Percentiles rank a stretch among this genome's conserved stretches.
phyloP scores from a whole-genome alignment of 2,113 vertebrate genomes.

The Vicugna pacos region DNA sequence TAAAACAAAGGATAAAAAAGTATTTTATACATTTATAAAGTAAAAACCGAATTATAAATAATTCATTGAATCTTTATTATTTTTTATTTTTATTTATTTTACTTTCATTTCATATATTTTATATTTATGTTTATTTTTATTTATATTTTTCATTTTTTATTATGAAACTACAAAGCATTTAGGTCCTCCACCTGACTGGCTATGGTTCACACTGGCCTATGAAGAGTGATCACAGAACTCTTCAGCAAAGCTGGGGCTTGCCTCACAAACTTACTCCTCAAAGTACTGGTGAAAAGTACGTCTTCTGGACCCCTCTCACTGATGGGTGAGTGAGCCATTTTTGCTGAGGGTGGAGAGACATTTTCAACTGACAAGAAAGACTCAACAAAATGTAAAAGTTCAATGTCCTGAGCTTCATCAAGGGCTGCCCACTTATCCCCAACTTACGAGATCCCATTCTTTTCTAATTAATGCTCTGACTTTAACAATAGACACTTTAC shows the following conservation, averaged over 20 bases:
- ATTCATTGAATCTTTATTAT: neutral
- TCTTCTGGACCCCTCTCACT: neutral
- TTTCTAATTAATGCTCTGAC: neutral
- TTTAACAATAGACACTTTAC: neutral
- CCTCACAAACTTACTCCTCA: neutral
- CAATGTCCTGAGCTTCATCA: neutral
- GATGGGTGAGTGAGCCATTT: neutral
- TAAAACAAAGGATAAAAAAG: neutral
- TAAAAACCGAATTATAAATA: conserved; percentile 31
- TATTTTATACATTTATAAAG: neutral
- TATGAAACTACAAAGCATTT: neutral
- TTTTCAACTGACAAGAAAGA: neutral
- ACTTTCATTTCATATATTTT: too few relatives aligned
- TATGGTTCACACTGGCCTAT: neutral
- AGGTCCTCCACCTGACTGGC: neutral
- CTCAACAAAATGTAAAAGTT: neutral
- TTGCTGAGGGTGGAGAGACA: neutral
- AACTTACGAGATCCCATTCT: neutral
- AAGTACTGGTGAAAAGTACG: neutral
- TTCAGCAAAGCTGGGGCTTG: neutral
- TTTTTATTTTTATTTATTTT: too few relatives aligned
- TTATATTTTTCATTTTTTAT: too few relatives aligned
- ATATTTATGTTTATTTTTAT: too few relatives aligned
- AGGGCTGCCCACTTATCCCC: neutral
- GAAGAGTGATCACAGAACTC: neutral